Evolutionary conservation across 2,797 vertebrate genomes (phyloP).

Genomic region (Denticeps clupeoides): DNA sequence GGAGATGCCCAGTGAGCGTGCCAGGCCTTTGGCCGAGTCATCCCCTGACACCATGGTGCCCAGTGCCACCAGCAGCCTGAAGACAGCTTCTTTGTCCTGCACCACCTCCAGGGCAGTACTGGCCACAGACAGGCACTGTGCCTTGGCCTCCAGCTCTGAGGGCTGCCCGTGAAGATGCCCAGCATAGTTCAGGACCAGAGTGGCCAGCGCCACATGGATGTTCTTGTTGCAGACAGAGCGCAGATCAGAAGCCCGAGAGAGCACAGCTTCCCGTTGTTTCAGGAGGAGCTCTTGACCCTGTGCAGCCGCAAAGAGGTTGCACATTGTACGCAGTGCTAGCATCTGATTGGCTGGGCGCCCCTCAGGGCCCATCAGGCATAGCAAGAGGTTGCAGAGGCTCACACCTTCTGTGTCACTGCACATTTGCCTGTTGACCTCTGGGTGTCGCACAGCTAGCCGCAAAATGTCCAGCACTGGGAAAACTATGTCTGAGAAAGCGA

Average conservation of each 20-base stretch:
- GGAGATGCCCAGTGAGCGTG: slow-evolving; percentile 82
- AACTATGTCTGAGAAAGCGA: slow-evolving; percentile 70
- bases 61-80: slow-evolving; percentile 91
- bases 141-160: too few relatives aligned
- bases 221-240: slow-evolving; percentile 81
- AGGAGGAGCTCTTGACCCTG: slow-evolving; percentile 78
- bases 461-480: slow-evolving; percentile 94
- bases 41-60: slow-evolving; percentile 86
- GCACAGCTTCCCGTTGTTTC: slow-evolving; percentile 77
- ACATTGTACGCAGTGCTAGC: slow-evolving; percentile 86
- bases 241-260: slow-evolving; percentile 77
- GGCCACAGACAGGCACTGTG: slow-evolving; percentile 88
- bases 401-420: slow-evolving; percentile 79
- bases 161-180: slow-evolving; percentile 74
- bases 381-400: slow-evolving; percentile 79
- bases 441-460: slow-evolving; percentile 85
- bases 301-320: slow-evolving; percentile 83
- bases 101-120: slow-evolving; percentile 85
- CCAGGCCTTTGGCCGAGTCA: slow-evolving; percentile 79
- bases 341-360: slow-evolving; percentile 90
- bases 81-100: slow-evolving; percentile 91
- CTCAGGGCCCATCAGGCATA: slow-evolving; percentile 75
- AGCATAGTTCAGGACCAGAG: slow-evolving; percentile 86
- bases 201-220: slow-evolving; percentile 89
- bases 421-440: slow-evolving; percentile 81